Conservation (phyloP, 2,888 invertebrate genomes). For the Stenurella melanura region DNA sequence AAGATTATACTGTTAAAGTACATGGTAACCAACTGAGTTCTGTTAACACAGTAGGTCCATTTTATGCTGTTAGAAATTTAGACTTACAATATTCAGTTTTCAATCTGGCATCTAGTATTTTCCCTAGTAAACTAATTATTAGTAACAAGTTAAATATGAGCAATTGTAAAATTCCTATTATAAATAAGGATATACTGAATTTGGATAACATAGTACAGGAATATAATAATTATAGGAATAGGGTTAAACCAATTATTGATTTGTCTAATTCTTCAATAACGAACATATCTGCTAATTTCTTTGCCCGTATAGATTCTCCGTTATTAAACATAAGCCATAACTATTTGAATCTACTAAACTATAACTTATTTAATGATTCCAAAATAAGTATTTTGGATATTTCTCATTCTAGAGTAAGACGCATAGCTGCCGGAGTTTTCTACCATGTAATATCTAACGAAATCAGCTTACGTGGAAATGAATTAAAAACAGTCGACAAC, state of each 20-base stretch:
- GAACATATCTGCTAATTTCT: conserved; percentile 29
- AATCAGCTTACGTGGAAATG: conserved; percentile 31
- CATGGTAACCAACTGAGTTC: not conserved
- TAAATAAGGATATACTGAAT: not conserved
- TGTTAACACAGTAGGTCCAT: not conserved
- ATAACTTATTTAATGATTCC: conserved; percentile 27
- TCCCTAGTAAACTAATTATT: not conserved
- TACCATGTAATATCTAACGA: not conserved
- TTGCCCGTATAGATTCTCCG: not conserved
- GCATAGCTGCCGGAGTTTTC: conserved; percentile 15
- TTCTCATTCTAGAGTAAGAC: conserved; percentile 32
- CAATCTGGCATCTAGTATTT: not conserved
- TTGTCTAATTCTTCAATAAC: conserved; percentile 43
- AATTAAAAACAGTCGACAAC: conserved; percentile 20
- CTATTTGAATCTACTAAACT: conserved; percentile 12
- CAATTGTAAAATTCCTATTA: conserved; percentile 2
- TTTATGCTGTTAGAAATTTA: not conserved
- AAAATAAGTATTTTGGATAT: conserved; percentile 33
- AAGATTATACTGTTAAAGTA: not conserved
- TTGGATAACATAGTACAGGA: not conserved
- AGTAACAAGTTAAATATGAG: not conserved
- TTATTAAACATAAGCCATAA: conserved; percentile 40
- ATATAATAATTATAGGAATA: not conserved
- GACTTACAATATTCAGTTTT: not conserved
- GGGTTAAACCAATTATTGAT: conserved; percentile 20